phyloP scores from a whole-genome alignment of 2,888 invertebrate genomes.

The Catocala nupta region DNA sequence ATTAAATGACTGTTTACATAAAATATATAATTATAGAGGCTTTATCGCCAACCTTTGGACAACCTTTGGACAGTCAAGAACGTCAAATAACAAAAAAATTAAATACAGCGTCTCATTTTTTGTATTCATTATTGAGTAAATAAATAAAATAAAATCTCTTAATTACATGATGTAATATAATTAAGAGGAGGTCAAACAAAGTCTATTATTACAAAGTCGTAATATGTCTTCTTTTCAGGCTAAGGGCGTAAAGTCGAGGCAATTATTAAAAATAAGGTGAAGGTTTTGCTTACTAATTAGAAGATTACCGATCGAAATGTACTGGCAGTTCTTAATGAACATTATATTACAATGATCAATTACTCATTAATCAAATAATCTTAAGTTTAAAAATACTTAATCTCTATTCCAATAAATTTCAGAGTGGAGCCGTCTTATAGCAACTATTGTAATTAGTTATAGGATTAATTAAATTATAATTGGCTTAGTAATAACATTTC shows the following conservation, averaged over 20 bases:
- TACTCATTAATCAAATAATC: slow-evolving; percentile 6
- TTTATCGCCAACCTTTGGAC: too few relatives aligned
- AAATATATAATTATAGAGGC: too few relatives aligned
- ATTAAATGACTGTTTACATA: too few relatives aligned
- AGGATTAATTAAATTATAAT: slow-evolving; percentile 24
- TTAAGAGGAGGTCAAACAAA: background rate
- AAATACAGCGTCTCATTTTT: too few relatives aligned
- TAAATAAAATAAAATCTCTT: background rate
- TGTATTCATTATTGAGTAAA: too few relatives aligned
- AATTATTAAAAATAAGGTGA: slow-evolving; percentile 41
- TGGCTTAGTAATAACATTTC: slow-evolving; percentile 19
- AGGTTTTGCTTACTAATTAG: slow-evolving; percentile 29
- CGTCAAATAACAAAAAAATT: too few relatives aligned
- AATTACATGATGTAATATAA: background rate
- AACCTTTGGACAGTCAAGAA: too few relatives aligned
- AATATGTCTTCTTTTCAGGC: slow-evolving; percentile 35
- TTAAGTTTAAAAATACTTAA: slow-evolving; percentile 10
- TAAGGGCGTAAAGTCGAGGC: slow-evolving; percentile 28
- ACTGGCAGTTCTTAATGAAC: too few relatives aligned
- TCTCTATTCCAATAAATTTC: slow-evolving; percentile 22
- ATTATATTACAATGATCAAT: slow-evolving; percentile 10
- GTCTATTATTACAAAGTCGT: slow-evolving; percentile 9
- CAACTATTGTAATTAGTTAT: slow-evolving; percentile 27
- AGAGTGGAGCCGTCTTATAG: slow-evolving; percentile 24
- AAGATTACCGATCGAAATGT: slow-evolving; percentile 17